These are phyloP conservation scores for Chelonoidis abingdonii DNA, from an alignment of 2,113 vertebrate species.

Conservation along the genomic window DNA sequence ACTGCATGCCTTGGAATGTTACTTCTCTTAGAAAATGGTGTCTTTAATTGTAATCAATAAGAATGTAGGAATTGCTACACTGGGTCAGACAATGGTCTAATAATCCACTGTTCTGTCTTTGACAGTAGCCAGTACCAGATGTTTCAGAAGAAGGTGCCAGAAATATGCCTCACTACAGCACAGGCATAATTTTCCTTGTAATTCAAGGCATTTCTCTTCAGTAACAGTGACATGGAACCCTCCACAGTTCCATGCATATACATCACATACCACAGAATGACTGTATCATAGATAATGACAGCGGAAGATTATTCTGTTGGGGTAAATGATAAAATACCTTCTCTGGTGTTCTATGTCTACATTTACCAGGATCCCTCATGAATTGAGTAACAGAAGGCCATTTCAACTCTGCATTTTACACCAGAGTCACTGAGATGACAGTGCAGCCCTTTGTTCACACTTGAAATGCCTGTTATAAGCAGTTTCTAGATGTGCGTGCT, in stretches of 20 bases:
- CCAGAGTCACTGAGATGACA: accelerated
- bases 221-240: background rate
- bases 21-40: background rate
- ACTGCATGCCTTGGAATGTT: background rate
- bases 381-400: background rate
- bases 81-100: background rate
- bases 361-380: background rate
- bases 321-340: background rate
- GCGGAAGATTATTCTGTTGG: background rate
- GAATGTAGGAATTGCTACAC: background rate
- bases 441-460: background rate
- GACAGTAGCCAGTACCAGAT: background rate
- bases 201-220: background rate
- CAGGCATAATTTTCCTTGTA: background rate
- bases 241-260: background rate
- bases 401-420: accelerated
- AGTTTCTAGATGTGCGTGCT: accelerated
- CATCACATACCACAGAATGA: background rate
- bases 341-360: background rate
- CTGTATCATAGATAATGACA: accelerated
- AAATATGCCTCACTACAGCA: background rate
- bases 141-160: background rate
- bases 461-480: accelerated
- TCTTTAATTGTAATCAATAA: background rate
- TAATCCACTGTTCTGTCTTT: background rate